Evolutionary conservation across 2,113 vertebrate genomes (phyloP), one percentile per base, ranked within the genome.

Genomic region (Turdus rufiventris): DNA sequence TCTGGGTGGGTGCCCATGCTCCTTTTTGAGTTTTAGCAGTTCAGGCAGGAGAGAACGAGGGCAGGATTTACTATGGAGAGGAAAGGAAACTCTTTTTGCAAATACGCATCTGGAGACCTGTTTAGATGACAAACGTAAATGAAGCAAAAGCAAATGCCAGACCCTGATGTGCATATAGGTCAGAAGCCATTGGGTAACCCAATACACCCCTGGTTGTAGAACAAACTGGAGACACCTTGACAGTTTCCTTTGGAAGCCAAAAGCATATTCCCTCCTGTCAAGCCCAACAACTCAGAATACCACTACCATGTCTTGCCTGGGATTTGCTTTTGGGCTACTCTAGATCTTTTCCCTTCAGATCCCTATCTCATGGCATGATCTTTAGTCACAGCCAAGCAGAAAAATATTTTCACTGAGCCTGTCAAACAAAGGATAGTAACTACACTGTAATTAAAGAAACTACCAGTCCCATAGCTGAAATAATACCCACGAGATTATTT

Each of bases 361-460:
- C 20, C 18, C 51, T 26, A 62, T 9, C 31, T 78, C 56, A 48
- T 0, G 2, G 36, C 0, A 1, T 2, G 3, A 18, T 57, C 26
- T 42, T 57, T 18, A 71, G 23, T 58, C 26, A 36, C 7, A 58
- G 48, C 3, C 33, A 82, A 67, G 14, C 5, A 75, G 13, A 57
- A 62, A 72, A 63, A 34, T 50, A 62, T 38, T 67, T 78, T 47
- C 12, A 62, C 3, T 24, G 18, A 77, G 17, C 23, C 88, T 78
- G 47, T 71, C 33, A 67, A 42, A 62, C 28, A 62, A 45, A 28
- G 18, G 28, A 36, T 28, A 65, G n/a, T 36, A 89, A 43, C 56
- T 16, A 81, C n/a, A 4, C 7, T 25, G 19, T 43, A 40, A 58
- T 50, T 76, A 68, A 53, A 53, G 16, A 53, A 53, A 53, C 28